These are phyloP conservation scores for Neolamprologus brichardi DNA, from an alignment of 2,113 vertebrate species.

Conservation along the genomic window DNA sequence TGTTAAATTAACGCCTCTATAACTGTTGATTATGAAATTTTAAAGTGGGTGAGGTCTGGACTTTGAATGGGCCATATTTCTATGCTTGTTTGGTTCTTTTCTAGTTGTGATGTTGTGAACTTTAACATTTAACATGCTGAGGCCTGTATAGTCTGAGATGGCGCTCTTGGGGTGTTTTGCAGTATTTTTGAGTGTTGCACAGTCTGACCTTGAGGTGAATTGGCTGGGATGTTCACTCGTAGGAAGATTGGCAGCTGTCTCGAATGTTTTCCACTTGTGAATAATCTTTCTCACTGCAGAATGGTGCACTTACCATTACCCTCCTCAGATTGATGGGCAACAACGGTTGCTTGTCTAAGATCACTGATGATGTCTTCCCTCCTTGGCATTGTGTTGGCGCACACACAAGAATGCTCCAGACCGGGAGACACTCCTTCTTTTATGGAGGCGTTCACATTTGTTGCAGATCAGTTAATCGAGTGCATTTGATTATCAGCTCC, in stretches of 20 bases:
- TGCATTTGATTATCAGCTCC: neutral
- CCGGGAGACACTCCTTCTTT: neutral
- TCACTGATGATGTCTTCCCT: neutral
- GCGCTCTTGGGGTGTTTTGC: neutral
- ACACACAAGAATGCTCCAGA: neutral
- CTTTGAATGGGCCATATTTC: neutral
- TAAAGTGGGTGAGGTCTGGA: neutral
- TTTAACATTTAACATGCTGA: neutral
- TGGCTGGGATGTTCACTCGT: neutral
- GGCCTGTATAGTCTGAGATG: neutral
- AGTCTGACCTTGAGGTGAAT: neutral
- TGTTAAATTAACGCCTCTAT: neutral
- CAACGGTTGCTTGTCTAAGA: neutral
- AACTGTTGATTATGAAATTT: neutral
- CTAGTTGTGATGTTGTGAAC: neutral
- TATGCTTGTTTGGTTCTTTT: neutral
- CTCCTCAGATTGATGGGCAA: neutral
- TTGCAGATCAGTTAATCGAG: neutral
- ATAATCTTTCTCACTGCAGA: neutral
- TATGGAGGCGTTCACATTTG: neutral
- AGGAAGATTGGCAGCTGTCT: neutral
- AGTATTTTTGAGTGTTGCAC: neutral
- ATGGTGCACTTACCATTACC: neutral
- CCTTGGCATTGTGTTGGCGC: neutral
- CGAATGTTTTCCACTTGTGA: neutral